Conservation (phyloP, 2,797 vertebrate species). For the Sciurus vulgaris region DNA sequence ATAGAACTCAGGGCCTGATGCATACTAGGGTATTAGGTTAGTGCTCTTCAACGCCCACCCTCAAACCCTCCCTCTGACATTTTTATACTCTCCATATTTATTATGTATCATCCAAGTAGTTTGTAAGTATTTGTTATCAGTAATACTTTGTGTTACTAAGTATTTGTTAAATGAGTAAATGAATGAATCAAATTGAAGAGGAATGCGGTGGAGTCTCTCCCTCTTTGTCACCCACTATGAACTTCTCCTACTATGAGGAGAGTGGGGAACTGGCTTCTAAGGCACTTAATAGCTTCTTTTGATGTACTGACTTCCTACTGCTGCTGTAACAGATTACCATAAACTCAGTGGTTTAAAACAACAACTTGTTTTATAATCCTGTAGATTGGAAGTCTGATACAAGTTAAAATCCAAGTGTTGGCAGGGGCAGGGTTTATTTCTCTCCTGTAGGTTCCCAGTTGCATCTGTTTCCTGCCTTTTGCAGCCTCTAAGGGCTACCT, state of each 20-base stretch:
- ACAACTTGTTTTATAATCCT: background rate
- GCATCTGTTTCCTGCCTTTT: background rate
- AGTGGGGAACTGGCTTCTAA: background rate
- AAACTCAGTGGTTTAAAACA: constrained; percentile 11
- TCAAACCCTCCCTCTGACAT: background rate
- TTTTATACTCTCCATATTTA: constrained; percentile 5
- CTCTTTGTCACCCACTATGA: background rate
- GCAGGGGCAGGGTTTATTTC: background rate
- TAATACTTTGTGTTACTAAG: background rate
- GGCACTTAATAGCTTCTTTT: constrained; percentile 9
- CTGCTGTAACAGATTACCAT: background rate
- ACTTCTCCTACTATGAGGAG: background rate
- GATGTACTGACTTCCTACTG: background rate
- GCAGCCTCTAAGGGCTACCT: background rate
- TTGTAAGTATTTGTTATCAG: background rate
- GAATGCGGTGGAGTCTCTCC: background rate
- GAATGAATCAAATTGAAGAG: background rate
- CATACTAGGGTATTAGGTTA: background rate
- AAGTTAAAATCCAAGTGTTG: background rate
- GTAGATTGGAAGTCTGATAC: background rate
- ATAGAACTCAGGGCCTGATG: background rate
- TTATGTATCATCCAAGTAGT: background rate
- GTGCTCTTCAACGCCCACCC: background rate
- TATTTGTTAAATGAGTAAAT: constrained; percentile 4
- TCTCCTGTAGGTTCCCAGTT: background rate